phyloP scores from a whole-genome alignment of 1,140 invertebrate genomes.

The Batillaria attramentaria region DNA sequence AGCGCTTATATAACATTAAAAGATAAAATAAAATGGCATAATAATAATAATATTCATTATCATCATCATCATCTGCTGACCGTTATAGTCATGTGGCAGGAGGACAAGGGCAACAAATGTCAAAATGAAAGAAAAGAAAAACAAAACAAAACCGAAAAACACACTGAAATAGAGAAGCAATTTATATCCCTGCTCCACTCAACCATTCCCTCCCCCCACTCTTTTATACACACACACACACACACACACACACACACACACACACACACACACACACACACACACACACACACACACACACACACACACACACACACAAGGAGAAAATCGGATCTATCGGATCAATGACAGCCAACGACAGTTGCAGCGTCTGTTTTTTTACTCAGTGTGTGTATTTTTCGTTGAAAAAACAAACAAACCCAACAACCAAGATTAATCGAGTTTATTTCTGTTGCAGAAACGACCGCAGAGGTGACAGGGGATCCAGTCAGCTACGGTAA shows the following conservation, averaged over 20 bases:
- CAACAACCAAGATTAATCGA: too few species aligned
- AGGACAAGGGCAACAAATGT: background rate
- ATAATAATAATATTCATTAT: too few species aligned
- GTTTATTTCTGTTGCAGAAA: too few species aligned
- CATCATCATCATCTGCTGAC: background rate
- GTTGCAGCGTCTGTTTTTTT: background rate
- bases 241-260: slow-evolving; percentile 29
- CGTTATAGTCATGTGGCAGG: background rate
- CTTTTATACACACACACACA: background rate
- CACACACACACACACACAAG: background rate
- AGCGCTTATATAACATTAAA: too few species aligned
- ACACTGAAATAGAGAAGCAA: too few species aligned
- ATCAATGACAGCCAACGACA: background rate
- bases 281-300: slow-evolving; percentile 33
- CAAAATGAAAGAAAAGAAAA: background rate
- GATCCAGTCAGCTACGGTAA: background rate
- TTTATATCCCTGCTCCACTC: too few species aligned
- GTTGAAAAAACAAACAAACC: too few species aligned
- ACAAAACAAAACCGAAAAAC: background rate
- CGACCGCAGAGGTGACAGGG: too few species aligned
- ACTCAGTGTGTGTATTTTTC: background rate
- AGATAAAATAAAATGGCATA: too few species aligned
- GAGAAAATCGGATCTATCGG: background rate
- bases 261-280: slow-evolving; percentile 20
- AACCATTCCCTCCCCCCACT: slow-evolving; percentile 20